Evolutionary conservation across 2,113 vertebrate genomes (phyloP).

Genomic region (Cynoglossus semilaevis): DNA sequence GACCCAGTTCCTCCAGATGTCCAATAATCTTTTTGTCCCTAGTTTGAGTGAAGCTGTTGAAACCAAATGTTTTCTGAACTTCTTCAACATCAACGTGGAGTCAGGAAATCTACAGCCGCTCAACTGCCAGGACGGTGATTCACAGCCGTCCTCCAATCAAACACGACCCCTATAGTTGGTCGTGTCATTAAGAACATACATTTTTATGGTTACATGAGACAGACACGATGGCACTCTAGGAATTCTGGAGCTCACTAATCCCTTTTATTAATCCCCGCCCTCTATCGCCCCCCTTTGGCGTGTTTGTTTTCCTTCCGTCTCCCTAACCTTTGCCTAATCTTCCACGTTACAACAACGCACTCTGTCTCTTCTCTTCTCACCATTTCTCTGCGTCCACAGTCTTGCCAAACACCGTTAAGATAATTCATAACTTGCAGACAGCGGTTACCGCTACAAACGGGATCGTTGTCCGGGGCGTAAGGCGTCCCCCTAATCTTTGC

Average conservation of each 20-base stretch:
- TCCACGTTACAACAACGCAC: not conserved
- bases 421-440: conserved; percentile 60
- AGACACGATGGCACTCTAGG: not conserved
- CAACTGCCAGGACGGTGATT: no score
- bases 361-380: conserved; percentile 8
- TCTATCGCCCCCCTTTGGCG: not conserved
- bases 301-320: conserved; percentile 11
- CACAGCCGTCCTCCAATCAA: no score
- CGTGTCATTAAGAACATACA: not conserved
- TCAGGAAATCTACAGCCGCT: no score
- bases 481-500: no score
- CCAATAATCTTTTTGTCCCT: no score
- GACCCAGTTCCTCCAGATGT: no score
- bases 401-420: not conserved
- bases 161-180: no score
- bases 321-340: not conserved
- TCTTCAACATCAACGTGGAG: no score
- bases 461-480: conserved; percentile 74
- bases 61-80: no score
- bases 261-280: not conserved
- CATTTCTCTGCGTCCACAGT: conserved; percentile 6
- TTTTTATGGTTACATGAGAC: not conserved
- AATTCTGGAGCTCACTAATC: not conserved
- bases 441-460: conserved; percentile 77
- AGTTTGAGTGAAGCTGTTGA: no score